phyloP scores from a whole-genome alignment of 2,888 invertebrate species.

The Rotaria magnacalcarata region DNA sequence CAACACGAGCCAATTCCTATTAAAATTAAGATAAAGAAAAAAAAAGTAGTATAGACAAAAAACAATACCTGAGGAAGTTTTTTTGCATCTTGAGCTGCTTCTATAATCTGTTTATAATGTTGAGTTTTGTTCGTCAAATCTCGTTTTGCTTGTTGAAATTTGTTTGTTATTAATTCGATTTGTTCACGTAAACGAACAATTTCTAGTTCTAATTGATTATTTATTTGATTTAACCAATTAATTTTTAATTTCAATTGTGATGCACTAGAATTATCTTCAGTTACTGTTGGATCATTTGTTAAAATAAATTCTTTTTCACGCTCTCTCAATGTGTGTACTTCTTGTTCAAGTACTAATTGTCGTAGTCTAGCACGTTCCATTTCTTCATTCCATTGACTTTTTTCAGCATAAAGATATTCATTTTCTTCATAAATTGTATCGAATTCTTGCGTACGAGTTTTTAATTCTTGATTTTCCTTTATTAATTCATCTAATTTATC shows the following conservation, averaged over 20 bases:
- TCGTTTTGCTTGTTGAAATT: neutral
- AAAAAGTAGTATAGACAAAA: neutral
- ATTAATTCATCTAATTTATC: conserved; percentile 23
- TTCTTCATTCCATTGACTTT: neutral
- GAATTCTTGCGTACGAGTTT: neutral
- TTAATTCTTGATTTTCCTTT: conserved; percentile 8
- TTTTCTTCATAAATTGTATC: conserved; percentile 33
- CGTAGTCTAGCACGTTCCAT: conserved; percentile 3
- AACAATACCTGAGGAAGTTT: neutral
- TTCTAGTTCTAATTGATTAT: conserved; percentile 13
- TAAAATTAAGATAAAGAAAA: neutral
- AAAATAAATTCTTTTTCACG: neutral
- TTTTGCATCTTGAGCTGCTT: neutral
- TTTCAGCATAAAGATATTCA: conserved; percentile 8
- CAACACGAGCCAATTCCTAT: neutral
- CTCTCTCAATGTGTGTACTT: neutral
- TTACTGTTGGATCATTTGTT: neutral
- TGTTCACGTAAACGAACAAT: neutral
- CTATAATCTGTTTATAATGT: neutral
- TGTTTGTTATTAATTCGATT: neutral
- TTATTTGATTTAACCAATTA: neutral
- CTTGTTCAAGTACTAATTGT: conserved; percentile 16
- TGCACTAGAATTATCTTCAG: neutral
- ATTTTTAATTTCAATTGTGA: neutral
- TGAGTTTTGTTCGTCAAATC: neutral